Evolutionary conservation across 2,888 invertebrate genomes (phyloP).

Genomic region (Mimas tiliae): DNA sequence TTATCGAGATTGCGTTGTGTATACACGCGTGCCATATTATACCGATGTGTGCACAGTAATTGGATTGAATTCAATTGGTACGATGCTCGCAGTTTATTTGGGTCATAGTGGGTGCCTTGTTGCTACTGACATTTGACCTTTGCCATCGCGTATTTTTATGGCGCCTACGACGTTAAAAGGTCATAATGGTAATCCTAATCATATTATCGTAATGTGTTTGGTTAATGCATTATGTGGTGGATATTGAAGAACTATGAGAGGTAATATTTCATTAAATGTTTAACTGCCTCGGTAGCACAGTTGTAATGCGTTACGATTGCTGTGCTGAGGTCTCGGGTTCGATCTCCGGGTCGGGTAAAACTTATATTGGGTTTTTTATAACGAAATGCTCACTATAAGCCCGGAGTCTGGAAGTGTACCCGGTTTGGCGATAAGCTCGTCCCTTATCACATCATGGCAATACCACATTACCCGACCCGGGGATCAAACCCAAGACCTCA

Average conservation of each 20-base stretch:
- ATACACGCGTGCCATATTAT: slow-evolving; percentile 36
- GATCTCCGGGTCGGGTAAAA: too few relatives aligned
- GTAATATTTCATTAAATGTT: too few relatives aligned
- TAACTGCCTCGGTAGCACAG: too few relatives aligned
- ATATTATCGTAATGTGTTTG: slow-evolving; percentile 9
- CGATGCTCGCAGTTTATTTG: slow-evolving; percentile 68
- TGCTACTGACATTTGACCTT: slow-evolving; percentile 58
- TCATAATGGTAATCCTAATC: slow-evolving; percentile 29
- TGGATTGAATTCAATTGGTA: slow-evolving; percentile 76
- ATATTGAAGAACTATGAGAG: neutral
- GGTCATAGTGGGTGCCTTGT: slow-evolving; percentile 62
- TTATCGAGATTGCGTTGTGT: slow-evolving; percentile 27
- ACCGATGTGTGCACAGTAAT: slow-evolving; percentile 61
- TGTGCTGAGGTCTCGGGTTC: too few relatives aligned
- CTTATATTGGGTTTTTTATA: too few relatives aligned
- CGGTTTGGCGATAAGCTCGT: too few relatives aligned
- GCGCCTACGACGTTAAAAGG: slow-evolving; percentile 46
- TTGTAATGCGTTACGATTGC: too few relatives aligned
- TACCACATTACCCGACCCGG: too few relatives aligned
- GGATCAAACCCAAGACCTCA: too few relatives aligned
- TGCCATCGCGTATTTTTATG: slow-evolving; percentile 41
- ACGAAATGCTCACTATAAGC: too few relatives aligned
- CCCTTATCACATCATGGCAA: too few relatives aligned
- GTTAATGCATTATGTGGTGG: neutral
- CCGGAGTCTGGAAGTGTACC: too few relatives aligned